Evolutionary conservation across 2,113 vertebrate genomes (phyloP).

Genomic region (Xenopus borealis): DNA sequence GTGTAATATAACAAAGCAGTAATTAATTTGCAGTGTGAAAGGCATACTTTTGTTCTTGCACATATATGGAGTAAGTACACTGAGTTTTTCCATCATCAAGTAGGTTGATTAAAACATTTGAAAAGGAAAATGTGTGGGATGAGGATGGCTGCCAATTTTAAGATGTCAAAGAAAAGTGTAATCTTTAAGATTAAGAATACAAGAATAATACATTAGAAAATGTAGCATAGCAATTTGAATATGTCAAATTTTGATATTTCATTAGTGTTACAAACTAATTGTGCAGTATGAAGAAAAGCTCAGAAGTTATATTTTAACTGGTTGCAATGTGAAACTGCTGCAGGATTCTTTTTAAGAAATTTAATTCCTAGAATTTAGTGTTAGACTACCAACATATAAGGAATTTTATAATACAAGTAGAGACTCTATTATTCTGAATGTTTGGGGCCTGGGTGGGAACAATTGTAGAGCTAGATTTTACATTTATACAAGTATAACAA

Average conservation of each 20-base stretch:
- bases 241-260: neutral
- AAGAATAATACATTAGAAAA: neutral
- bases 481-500: too few species aligned
- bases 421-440: too few species aligned
- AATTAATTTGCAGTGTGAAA: neutral
- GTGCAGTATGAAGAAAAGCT: neutral
- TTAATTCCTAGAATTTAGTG: too few species aligned
- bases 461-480: too few species aligned
- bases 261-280: neutral
- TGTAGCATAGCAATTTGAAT: neutral
- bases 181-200: neutral
- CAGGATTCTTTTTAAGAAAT: too few species aligned
- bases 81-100: neutral
- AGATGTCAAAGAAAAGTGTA: neutral
- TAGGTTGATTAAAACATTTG: neutral
- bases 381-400: too few species aligned
- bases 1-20: neutral
- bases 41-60: neutral
- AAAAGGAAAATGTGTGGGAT: neutral
- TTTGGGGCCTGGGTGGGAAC: too few species aligned
- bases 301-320: neutral
- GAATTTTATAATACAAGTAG: too few species aligned
- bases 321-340: neutral
- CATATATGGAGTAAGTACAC: neutral
- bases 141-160: neutral